These are phyloP conservation scores for Prionailurus viverrinus DNA, from an alignment of 2,113 vertebrate genomes.

Conservation along the genomic window DNA sequence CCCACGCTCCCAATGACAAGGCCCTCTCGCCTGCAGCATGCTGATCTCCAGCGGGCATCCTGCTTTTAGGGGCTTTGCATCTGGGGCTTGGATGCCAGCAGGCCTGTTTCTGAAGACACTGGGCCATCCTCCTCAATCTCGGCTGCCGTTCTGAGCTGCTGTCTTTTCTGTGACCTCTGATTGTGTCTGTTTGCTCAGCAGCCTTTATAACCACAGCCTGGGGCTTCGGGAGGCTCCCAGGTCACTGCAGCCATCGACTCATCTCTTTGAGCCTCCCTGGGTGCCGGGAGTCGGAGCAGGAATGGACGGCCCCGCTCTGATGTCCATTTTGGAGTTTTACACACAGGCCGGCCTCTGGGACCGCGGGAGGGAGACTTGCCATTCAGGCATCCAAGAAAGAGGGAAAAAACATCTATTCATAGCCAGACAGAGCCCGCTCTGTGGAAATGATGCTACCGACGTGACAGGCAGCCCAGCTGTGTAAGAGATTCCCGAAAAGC, in stretches of 20 bases:
- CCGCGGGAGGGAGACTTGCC: conserved; percentile 63
- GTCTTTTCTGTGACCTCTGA: neutral
- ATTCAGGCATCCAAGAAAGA: conserved; percentile 72
- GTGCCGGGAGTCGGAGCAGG: neutral
- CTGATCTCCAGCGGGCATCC: neutral
- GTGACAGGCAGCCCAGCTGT: conserved; percentile 47
- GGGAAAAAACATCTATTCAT: conserved; percentile 69
- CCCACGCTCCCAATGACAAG: rapidly evolving
- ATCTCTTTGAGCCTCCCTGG: conserved; percentile 53
- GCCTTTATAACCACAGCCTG: neutral
- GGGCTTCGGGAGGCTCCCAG: conserved; percentile 37
- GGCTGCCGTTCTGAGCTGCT: neutral
- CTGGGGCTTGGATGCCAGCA: neutral
- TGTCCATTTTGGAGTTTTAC: conserved; percentile 72
- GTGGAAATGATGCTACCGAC: neutral
- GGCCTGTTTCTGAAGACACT: neutral
- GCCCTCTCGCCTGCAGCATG: neutral
- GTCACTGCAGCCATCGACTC: neutral
- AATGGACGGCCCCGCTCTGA: neutral
- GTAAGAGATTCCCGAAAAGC: conserved; percentile 35
- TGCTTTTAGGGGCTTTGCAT: neutral
- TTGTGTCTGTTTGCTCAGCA: conserved; percentile 25
- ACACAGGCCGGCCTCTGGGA: conserved; percentile 58
- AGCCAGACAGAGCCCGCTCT: conserved; percentile 60
- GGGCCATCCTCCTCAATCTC: neutral